These are phyloP conservation scores for Acanthurus leucopareius DNA, from an alignment of 2,797 vertebrate genomes.

Conservation along the genomic window DNA sequence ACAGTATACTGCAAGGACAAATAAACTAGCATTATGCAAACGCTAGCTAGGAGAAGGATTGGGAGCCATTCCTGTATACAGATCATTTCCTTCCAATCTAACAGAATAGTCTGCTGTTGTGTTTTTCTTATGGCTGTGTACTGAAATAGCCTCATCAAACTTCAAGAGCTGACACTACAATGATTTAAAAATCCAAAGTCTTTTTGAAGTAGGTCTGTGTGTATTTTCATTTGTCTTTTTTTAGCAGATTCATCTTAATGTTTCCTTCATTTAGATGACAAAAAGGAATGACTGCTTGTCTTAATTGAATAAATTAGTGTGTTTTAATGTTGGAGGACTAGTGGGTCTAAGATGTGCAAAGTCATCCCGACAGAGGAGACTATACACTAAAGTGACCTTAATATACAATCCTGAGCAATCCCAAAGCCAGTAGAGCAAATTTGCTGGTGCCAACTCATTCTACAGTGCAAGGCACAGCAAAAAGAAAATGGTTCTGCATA, in stretches of 20 bases:
- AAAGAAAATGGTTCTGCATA: constrained; percentile 58
- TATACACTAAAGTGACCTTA: constrained; percentile 12
- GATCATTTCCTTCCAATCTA: constrained; percentile 22
- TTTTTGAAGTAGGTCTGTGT: not conserved
- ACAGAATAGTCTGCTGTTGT: not conserved
- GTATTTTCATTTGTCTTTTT: not conserved
- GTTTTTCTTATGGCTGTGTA: not conserved
- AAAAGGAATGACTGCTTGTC: not conserved
- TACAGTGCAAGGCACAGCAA: constrained; percentile 37
- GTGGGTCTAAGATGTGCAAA: constrained; percentile 7
- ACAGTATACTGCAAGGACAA: not conserved
- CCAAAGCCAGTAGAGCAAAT: constrained; percentile 52
- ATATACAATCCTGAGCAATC: constrained; percentile 52
- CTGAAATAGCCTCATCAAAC: not conserved
- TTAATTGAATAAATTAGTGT: not conserved
- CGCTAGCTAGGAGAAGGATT: not conserved
- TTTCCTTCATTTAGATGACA: constrained; percentile 22
- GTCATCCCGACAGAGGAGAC: constrained; percentile 14
- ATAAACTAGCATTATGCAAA: constrained; percentile 5
- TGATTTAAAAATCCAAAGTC: not conserved
- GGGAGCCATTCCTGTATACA: constrained; percentile 3
- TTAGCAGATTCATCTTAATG: constrained; percentile 15
- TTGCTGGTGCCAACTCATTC: constrained; percentile 44
- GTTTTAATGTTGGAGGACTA: constrained; percentile 27
- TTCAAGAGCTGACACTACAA: not conserved